phyloP scores from a whole-genome alignment of 2,888 invertebrate species.

The Macrosoma leucophasiata region DNA sequence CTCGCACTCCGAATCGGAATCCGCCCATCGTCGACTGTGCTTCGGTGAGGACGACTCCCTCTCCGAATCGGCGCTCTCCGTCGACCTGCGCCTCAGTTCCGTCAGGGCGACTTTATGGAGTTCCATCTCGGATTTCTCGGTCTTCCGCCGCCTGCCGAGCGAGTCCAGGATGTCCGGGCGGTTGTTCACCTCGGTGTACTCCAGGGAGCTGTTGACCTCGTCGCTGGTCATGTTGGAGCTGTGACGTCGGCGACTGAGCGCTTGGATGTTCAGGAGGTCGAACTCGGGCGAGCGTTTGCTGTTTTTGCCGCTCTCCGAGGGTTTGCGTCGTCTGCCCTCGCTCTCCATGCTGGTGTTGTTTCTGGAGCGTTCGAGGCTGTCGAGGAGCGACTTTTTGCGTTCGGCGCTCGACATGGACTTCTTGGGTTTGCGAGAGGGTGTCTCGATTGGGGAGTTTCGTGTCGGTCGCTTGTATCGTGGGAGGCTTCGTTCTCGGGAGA shows the following conservation, averaged over 20 bases:
- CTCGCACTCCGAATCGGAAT: slow-evolving; percentile 80
- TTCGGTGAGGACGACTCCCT: slow-evolving; percentile 55
- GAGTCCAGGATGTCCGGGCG: slow-evolving; percentile 68
- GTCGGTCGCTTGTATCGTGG: slow-evolving; percentile 58
- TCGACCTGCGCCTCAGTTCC: slow-evolving; percentile 60
- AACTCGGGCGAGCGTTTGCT: slow-evolving; percentile 66
- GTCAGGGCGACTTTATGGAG: slow-evolving; percentile 57
- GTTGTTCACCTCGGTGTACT: slow-evolving; percentile 67
- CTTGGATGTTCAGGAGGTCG: slow-evolving; percentile 61
- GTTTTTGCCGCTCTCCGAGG: slow-evolving; percentile 54
- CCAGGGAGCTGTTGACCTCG: slow-evolving; percentile 65
- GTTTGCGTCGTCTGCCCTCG: slow-evolving; percentile 53
- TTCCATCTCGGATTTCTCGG: slow-evolving; percentile 50
- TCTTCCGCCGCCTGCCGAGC: slow-evolving; percentile 44
- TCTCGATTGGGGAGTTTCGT: slow-evolving; percentile 55
- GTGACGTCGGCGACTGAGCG: slow-evolving; percentile 58
- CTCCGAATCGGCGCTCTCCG: slow-evolving; percentile 60
- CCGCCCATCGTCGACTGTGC: slow-evolving; percentile 52
- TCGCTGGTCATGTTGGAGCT: slow-evolving; percentile 70
- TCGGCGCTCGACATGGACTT: slow-evolving; percentile 71
- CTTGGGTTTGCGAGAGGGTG: slow-evolving; percentile 60
- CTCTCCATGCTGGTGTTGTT: slow-evolving; percentile 69
- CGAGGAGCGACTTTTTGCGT: slow-evolving; percentile 64
- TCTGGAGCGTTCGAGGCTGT: slow-evolving; percentile 64
- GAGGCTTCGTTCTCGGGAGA: slow-evolving; percentile 47